A percentile compares a stretch with the other conserved stretches of the same genome.
Evolutionary conservation across 2,797 vertebrate species (phyloP).

Genomic region (Meda fulgida): DNA sequence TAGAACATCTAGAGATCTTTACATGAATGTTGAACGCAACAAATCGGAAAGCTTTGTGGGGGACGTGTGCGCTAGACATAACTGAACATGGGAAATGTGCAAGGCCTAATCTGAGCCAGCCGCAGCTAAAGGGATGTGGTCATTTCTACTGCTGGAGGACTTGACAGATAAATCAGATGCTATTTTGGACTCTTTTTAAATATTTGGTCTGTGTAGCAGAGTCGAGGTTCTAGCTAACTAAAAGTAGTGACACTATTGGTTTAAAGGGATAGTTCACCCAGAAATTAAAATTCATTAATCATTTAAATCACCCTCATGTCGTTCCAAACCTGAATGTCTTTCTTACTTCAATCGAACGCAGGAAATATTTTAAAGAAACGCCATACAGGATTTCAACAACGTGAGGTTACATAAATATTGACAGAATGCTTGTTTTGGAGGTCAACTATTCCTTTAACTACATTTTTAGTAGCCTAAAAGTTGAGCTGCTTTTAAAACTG

Average conservation of each 20-base stretch:
- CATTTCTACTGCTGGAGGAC: constrained; percentile 37
- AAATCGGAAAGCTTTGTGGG: not conserved
- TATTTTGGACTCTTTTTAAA: not conserved
- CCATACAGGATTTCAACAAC: not conserved
- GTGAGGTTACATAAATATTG: not conserved
- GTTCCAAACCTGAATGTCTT: not conserved
- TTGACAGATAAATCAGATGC: not conserved
- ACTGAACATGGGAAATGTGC: not conserved
- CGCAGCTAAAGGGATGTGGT: constrained; percentile 38
- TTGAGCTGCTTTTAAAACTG: not conserved
- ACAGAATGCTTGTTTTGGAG: not conserved
- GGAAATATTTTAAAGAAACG: not conserved
- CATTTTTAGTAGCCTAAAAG: not conserved
- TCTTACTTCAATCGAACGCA: not conserved
- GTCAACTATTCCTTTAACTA: not conserved
- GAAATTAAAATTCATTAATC: not conserved
- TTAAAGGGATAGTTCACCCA: not conserved
- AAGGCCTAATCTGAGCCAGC: constrained; percentile 38
- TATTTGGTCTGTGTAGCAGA: not conserved
- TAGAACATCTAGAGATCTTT: constrained; percentile 12
- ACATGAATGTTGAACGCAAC: not conserved
- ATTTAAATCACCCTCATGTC: not conserved
- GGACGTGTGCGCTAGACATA: not conserved
- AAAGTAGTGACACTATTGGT: not conserved
- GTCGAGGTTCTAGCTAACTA: not conserved